Conservation (phyloP, 2,113 vertebrate genomes). For the Pomatorhinus ruficollis region DNA sequence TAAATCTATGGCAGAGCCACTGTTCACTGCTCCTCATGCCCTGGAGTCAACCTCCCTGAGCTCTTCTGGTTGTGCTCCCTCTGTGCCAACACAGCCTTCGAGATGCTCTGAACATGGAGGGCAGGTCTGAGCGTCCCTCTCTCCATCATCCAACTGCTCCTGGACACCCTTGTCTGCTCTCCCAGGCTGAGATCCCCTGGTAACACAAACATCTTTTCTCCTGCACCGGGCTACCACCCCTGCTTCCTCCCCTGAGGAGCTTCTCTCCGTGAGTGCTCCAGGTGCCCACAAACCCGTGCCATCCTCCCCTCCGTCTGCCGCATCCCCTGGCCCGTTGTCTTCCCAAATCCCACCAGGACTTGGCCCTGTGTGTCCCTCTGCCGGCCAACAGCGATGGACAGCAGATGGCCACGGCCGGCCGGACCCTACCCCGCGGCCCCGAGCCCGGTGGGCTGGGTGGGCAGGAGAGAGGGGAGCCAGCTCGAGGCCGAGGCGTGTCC, state of each 20-base stretch:
- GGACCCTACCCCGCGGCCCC: fast-evolving
- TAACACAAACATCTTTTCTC: not conserved
- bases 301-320: not conserved
- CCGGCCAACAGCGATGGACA: not conserved
- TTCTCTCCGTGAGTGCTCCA: fast-evolving
- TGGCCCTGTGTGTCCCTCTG: fast-evolving
- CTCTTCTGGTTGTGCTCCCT: not conserved
- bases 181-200: not conserved
- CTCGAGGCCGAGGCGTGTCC: not conserved
- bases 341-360: slow-evolving; percentile 6
- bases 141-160: not conserved
- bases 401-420: not conserved
- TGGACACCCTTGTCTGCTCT: not conserved
- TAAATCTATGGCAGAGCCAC: not conserved
- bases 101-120: not conserved
- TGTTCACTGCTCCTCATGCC: not conserved
- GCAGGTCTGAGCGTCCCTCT: not conserved
- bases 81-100: fast-evolving
- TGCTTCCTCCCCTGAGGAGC: not conserved
- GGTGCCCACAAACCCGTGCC: not conserved
- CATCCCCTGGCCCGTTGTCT: not conserved
- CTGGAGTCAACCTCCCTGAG: not conserved
- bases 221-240: not conserved
- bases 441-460: not conserved
- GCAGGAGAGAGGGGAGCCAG: not conserved